phyloP scores from a whole-genome alignment of 2,113 vertebrate genomes.

The Australoheros scitulus region DNA sequence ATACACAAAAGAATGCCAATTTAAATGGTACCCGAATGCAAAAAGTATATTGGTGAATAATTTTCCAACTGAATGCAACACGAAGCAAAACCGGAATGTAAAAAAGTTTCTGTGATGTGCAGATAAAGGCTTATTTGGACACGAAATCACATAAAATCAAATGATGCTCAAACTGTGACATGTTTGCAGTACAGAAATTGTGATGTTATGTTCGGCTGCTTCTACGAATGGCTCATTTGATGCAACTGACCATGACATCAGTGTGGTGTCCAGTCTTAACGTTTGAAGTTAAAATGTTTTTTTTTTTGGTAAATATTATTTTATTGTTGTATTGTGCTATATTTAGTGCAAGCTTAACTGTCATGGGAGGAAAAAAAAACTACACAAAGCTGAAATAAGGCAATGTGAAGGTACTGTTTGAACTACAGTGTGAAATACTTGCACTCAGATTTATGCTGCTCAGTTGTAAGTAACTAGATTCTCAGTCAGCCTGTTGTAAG shows the following conservation, averaged over 20 bases:
- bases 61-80: conserved; percentile 46
- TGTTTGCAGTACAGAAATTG: conserved; percentile 30
- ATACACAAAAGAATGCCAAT: conserved; percentile 25
- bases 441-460: neutral
- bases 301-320: conserved; percentile 12
- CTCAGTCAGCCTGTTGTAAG: neutral
- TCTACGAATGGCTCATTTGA: neutral
- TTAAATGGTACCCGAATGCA: conserved; percentile 31
- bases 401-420: conserved; percentile 46
- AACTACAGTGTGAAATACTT: conserved; percentile 15
- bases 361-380: neutral
- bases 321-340: neutral
- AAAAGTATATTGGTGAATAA: conserved; percentile 14
- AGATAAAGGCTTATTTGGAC: conserved; percentile 60
- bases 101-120: conserved; percentile 14
- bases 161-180: conserved; percentile 33
- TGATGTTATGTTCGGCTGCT: conserved; percentile 17
- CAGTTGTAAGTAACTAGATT: conserved; percentile 3
- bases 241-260: neutral
- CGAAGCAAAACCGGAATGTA: conserved; percentile 12
- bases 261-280: neutral
- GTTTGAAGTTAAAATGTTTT: neutral
- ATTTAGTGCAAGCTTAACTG: neutral
- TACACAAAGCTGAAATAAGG: conserved; percentile 47
- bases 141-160: conserved; percentile 25